phyloP scores from a whole-genome alignment of 1,140 invertebrate species.

The Potamilus streckersoni region DNA sequence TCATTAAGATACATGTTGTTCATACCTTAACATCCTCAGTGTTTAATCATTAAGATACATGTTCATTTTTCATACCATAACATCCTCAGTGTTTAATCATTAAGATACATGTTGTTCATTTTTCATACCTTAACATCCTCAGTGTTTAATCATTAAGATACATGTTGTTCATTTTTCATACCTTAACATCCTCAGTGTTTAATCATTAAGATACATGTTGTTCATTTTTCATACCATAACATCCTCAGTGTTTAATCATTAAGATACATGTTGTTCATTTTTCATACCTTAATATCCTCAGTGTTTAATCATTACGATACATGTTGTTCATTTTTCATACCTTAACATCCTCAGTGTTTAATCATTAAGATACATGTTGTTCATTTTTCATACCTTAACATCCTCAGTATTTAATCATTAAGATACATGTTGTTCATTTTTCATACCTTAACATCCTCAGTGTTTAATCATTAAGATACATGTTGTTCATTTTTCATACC shows the following conservation, averaged over 20 bases:
- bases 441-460: no score
- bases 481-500: slow-evolving; percentile 54
- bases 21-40: slow-evolving; percentile 83
- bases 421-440: slow-evolving; percentile 9
- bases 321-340: slow-evolving; percentile 51
- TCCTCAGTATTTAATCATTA: no score
- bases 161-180: slow-evolving; percentile 41
- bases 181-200: slow-evolving; percentile 38
- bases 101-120: slow-evolving; percentile 6
- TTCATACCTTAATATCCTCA: no score
- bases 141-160: no score
- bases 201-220: neutral
- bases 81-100: no score
- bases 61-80: slow-evolving; percentile 52
- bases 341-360: slow-evolving; percentile 10
- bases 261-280: slow-evolving; percentile 7
- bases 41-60: no score
- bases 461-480: no score
- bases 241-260: no score
- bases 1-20: neutral
- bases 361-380: neutral
- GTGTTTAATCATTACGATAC: no score
- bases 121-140: no score
- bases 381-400: no score
- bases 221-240: slow-evolving; percentile 60